phyloP scores from a whole-genome alignment of 2,113 vertebrate genomes.

The Dicerorhinus sumatrensis region DNA sequence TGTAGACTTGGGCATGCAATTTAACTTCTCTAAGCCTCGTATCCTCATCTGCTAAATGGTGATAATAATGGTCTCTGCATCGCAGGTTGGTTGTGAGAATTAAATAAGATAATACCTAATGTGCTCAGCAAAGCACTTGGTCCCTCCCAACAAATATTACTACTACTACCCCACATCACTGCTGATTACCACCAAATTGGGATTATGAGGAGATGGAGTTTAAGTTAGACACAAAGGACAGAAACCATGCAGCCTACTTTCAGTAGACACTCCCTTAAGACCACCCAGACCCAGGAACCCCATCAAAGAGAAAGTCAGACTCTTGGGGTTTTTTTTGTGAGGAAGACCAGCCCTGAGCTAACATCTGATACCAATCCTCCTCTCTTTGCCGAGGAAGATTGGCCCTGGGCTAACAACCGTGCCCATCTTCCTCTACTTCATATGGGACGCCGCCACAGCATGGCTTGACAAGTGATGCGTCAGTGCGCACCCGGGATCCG shows the following conservation, averaged over 20 bases:
- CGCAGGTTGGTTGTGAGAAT: neutral
- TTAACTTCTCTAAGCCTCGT: neutral
- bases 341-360: too few relatives aligned
- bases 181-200: neutral
- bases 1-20: neutral
- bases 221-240: constrained; percentile 1
- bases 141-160: neutral
- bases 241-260: neutral
- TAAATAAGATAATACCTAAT: neutral
- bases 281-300: neutral
- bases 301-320: neutral
- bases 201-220: neutral
- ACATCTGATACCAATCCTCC: too few relatives aligned
- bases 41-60: neutral
- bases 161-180: neutral
- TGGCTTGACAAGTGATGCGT: too few relatives aligned
- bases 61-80: neutral
- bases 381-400: too few relatives aligned
- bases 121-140: neutral
- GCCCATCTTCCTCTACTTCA: too few relatives aligned
- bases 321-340: neutral
- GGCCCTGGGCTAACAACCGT: too few relatives aligned
- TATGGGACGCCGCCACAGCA: too few relatives aligned
- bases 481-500: too few relatives aligned
- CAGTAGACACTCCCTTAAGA: neutral